A percentile compares a stretch with the other conserved stretches of the same genome.
Evolutionary conservation across 2,888 invertebrate species (phyloP).

Genomic region (Bibio marci): DNA sequence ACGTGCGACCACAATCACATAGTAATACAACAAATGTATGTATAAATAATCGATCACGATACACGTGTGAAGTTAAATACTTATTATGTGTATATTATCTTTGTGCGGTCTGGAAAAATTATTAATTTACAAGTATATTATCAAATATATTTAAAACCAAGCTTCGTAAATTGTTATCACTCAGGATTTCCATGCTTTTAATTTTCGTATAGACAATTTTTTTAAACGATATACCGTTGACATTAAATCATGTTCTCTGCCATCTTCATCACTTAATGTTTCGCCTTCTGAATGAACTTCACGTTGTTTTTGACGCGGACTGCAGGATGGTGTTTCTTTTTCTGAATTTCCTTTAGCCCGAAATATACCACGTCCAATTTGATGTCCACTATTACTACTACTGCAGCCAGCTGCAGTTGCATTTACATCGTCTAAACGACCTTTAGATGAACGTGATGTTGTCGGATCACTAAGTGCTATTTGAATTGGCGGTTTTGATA

Average conservation of each 20-base stretch:
- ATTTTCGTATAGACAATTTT: slow-evolving; percentile 58
- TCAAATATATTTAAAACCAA: too few relatives aligned
- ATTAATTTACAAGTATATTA: too few relatives aligned
- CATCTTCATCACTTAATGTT: slow-evolving; percentile 42
- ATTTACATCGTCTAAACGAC: slow-evolving; percentile 11
- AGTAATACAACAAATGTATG: too few relatives aligned
- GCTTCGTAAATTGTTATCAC: slow-evolving; percentile 22
- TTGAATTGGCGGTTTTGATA: slow-evolving; percentile 36
- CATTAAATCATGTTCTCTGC: slow-evolving; percentile 43
- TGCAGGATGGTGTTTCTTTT: slow-evolving; percentile 32
- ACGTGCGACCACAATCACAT: too few relatives aligned
- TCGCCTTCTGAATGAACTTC: slow-evolving; percentile 61
- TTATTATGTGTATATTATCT: too few relatives aligned
- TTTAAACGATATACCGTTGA: slow-evolving; percentile 58
- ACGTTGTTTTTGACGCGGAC: slow-evolving; percentile 32
- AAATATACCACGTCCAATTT: slow-evolving; percentile 31
- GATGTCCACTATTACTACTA: slow-evolving; percentile 31
- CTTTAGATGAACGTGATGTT: slow-evolving; percentile 18
- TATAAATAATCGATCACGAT: too few relatives aligned
- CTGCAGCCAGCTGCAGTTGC: slow-evolving; percentile 22
- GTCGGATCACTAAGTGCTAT: slow-evolving; percentile 46
- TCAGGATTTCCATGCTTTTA: slow-evolving; percentile 70
- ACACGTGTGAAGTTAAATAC: too few relatives aligned
- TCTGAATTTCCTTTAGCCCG: slow-evolving; percentile 40
- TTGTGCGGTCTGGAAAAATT: too few relatives aligned